Evolutionary conservation across 2,888 invertebrate genomes (phyloP), one percentile per base, ranked within the genome.

Genomic region (Pristionchus arcanus): DNA sequence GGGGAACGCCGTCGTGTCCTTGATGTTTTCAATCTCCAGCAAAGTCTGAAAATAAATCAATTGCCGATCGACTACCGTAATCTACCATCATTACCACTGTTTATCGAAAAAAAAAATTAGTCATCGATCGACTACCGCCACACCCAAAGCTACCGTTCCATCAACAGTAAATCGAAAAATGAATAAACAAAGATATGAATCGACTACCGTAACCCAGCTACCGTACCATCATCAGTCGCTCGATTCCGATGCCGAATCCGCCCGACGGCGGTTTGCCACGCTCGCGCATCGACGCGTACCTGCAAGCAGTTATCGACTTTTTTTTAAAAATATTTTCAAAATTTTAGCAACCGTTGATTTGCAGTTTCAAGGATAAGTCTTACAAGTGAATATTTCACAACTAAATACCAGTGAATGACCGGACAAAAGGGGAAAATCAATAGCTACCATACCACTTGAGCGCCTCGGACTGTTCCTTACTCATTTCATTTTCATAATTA

Each of bases 181-280:
- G n/a, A n/a, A n/a, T n/a, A n/a, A n/a, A n/a, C n/a, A n/a, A n/a
- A n/a, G n/a, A n/a, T n/a, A n/a, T n/a, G n/a, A n/a, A n/a, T n/a
- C n/a, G n/a, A n/a, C n/a, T n/a, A n/a, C n/a, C n/a, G n/a, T n/a
- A n/a, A n/a, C n/a, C n/a, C n/a, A 59, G 25, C 2, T 34, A 55
- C 68, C 68, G 28, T 49, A 83, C 89, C 85, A 98, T 98, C 90
- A 99, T 95, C 93, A 97, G 97, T 93, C 99, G 96, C 95, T 99
- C 99, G 95, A 99, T 97, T 0, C 99, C 99, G 94, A 99, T 96
- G 13, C 99, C 99, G 96, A 97, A 99, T 0, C 99, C 99, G 31
- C 97, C 98, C 19, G 98, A 98, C 0, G 98, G 97, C 63, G 97
- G 97, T 90, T 97, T 97, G 0, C 99, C 99, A 95, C 97, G 98